Evolutionary conservation across 2,113 vertebrate genomes (phyloP), one percentile per base, ranked within the genome.

Genomic region (Rhagologus leucostigma): DNA sequence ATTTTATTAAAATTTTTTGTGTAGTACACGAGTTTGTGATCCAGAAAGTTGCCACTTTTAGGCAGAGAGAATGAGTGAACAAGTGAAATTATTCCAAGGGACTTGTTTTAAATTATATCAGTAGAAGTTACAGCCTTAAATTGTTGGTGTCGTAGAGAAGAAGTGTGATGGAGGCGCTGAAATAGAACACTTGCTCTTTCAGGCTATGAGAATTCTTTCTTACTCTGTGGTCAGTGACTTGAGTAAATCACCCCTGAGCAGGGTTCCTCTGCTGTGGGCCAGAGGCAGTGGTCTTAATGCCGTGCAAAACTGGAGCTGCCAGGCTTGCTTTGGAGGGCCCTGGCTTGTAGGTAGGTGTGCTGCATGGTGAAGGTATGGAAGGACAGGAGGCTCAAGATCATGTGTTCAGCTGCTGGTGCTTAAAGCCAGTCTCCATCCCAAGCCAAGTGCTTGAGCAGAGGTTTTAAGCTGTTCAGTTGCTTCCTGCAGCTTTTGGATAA

Each of bases 21-120:
- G 21, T 47, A 24, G 16, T 46, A 39, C 3, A 1, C 7, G 8
- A 29, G 57, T 60, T 37, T 0, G 0, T 41, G 9, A 18, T 37
- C 44, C 21, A 77, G 10, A 8, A 77, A 56, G 27, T 22, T 85
- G 50, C 20, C 8, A 26, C 5, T 20, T 56, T n/a, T n/a, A n/a
- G n/a, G n/a, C n/a, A n/a, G n/a, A n/a, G 30, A 55, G 30, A 63
- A 42, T 37, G 7, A 17, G n/a, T 35, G 29, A 73, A 68, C 16
- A 44, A 50, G 17, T 27, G 30, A 59, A 53, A 16, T 53, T 20
- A 10, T 63, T 89, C 17, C 20, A 33, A n/a, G 42, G 9, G 39
- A 15, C 20, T 21, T 6, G 6, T 71, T 53, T 41, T 29, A 16
- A 73, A 41, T 46, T 14, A 10, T 6, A 10, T 55, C 10, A 3